Percentiles rank a stretch among this genome's conserved stretches.
Evolutionary conservation across 2,888 invertebrate genomes (phyloP).

Genomic region (Diarsia rubi): DNA sequence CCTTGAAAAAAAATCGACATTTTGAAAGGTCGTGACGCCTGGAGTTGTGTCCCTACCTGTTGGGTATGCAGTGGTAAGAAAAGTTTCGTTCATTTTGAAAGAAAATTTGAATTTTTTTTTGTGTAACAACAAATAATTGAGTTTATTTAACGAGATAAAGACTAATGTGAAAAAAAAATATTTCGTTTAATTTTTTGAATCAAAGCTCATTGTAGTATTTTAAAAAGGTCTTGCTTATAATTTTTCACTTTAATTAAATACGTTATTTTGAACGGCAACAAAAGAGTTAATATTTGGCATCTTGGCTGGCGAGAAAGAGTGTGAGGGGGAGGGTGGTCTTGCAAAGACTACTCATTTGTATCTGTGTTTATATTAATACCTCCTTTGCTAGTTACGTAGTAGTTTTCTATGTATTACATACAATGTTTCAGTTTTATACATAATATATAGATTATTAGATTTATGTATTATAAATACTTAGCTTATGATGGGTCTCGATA

Average conservation of each 20-base stretch:
- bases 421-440: background rate
- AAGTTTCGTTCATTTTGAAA: too few relatives aligned
- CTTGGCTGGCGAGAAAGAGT: background rate
- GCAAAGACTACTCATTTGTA: background rate
- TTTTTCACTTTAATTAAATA: too few relatives aligned
- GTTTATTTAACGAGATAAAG: too few relatives aligned
- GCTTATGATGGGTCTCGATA: conserved; percentile 13
- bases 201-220: too few relatives aligned
- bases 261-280: background rate
- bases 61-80: too few relatives aligned
- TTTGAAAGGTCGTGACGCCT: background rate
- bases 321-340: background rate
- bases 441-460: background rate
- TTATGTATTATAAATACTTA: conserved; percentile 27
- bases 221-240: too few relatives aligned
- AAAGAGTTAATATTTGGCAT: background rate
- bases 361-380: background rate
- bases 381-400: background rate
- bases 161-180: too few relatives aligned
- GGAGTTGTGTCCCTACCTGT: too few relatives aligned
- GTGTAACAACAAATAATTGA: too few relatives aligned
- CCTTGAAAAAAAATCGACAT: background rate
- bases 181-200: too few relatives aligned
- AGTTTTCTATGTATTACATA: background rate
- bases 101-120: too few relatives aligned